Evolutionary conservation across 2,797 vertebrate genomes (phyloP).

Genomic region (Paramormyrops hopkinsi): DNA sequence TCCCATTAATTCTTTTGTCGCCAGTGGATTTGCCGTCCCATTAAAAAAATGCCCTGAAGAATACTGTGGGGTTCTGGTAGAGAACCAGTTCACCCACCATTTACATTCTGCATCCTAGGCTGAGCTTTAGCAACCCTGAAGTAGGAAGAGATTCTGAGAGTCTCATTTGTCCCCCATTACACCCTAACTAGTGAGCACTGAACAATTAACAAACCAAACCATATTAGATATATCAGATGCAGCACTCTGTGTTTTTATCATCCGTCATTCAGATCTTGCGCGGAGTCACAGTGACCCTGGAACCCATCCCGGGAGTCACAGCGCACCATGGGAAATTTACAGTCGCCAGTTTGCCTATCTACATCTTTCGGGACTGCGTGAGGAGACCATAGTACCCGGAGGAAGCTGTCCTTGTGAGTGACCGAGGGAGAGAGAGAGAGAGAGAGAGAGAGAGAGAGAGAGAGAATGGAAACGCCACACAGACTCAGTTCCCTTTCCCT

Average conservation of each 20-base stretch:
- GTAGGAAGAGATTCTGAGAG: neutral
- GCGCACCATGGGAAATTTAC: neutral
- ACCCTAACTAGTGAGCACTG: neutral
- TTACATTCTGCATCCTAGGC: neutral
- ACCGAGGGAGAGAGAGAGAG: neutral
- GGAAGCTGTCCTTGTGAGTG: neutral
- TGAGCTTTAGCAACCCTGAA: neutral
- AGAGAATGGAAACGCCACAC: neutral
- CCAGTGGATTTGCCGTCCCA: conserved; percentile 39
- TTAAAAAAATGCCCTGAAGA: conserved; percentile 25
- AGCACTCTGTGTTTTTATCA: neutral
- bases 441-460: neutral
- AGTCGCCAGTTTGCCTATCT: neutral
- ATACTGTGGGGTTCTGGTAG: neutral
- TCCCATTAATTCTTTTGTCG: conserved; percentile 37
- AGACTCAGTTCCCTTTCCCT: neutral
- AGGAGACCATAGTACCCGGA: neutral
- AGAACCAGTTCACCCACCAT: neutral
- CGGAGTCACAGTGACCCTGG: neutral
- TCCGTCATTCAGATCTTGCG: neutral
- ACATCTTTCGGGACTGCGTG: neutral
- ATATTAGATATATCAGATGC: neutral
- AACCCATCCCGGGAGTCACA: neutral
- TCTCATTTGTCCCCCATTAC: neutral
- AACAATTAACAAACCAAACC: neutral